Conservation (phyloP, 2,888 invertebrate species). For the Abrostola tripartita region DNA sequence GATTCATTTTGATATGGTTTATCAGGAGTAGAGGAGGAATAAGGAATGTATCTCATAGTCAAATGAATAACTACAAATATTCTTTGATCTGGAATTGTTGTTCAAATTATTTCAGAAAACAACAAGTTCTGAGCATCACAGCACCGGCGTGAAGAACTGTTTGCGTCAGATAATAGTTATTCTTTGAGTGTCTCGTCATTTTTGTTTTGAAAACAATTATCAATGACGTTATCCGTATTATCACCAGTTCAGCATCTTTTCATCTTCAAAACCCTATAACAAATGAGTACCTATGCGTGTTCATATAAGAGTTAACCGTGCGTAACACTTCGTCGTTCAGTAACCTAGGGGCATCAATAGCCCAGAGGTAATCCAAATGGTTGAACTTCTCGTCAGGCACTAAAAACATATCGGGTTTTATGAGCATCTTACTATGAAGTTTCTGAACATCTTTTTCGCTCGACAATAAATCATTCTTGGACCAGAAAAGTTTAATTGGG, state of each 20-base stretch:
- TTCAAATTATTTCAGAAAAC: no score
- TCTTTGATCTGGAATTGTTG: no score
- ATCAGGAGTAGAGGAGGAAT: no score
- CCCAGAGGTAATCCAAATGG: slow-evolving; percentile 92
- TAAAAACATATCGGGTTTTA: slow-evolving; percentile 83
- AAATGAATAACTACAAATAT: no score
- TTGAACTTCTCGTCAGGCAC: slow-evolving; percentile 90
- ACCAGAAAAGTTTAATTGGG: slow-evolving; percentile 90
- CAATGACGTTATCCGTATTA: not conserved
- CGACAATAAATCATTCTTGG: slow-evolving; percentile 91
- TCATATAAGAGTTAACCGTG: slow-evolving; percentile 56
- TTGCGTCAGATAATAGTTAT: no score
- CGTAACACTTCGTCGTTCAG: slow-evolving; percentile 87
- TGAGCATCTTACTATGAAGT: slow-evolving; percentile 83
- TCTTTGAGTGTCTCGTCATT: no score
- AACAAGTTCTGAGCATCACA: no score
- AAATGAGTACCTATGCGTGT: slow-evolving; percentile 17
- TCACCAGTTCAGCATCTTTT: not conserved
- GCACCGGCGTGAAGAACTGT: no score
- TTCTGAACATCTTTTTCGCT: slow-evolving; percentile 89
- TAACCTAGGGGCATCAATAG: slow-evolving; percentile 87
- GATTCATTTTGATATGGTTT: no score
- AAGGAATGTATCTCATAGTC: no score
- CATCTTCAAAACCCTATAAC: slow-evolving; percentile 30
- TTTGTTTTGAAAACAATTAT: no score